phyloP scores from a whole-genome alignment of 1,140 invertebrate species.

The Andrena cerasifolii region DNA sequence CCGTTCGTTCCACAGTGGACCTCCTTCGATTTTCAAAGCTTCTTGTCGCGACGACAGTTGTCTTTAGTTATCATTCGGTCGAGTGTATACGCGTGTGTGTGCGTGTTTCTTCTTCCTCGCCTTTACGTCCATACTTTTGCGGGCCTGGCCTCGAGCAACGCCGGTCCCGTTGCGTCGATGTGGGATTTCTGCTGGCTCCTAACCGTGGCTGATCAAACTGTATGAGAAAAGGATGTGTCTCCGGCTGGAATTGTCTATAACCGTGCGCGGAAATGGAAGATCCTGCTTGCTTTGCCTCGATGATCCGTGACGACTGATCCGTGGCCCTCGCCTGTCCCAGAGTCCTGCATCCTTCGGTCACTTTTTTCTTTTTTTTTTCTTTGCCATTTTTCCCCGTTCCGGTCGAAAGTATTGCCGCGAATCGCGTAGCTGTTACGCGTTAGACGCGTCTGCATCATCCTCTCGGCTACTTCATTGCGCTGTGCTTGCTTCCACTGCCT shows the following conservation, averaged over 20 bases:
- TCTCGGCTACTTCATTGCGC: slow-evolving; percentile 23
- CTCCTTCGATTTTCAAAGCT: not conserved
- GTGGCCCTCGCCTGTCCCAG: not conserved
- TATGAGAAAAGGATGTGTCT: slow-evolving; percentile 1
- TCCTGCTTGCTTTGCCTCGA: not conserved
- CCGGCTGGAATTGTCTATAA: not conserved
- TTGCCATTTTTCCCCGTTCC: not conserved
- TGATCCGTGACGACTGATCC: not conserved
- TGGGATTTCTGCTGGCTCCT: slow-evolving; percentile 21
- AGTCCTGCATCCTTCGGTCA: not conserved
- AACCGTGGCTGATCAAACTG: slow-evolving; percentile 35
- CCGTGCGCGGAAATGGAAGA: slow-evolving; percentile 47
- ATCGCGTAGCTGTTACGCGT: slow-evolving; percentile 77
- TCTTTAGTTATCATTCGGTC: not conserved
- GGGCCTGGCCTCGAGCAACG: not conserved
- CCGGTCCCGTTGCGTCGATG: not conserved
- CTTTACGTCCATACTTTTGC: not conserved
- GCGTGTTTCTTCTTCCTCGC: not conserved
- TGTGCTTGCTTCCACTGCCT: not conserved
- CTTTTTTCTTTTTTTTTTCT: slow-evolving; percentile 12
- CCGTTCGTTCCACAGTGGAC: not conserved
- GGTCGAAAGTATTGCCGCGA: slow-evolving; percentile 64
- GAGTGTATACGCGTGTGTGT: not conserved
- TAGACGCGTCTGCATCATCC: slow-evolving; percentile 56
- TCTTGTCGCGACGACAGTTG: not conserved